Conservation (phyloP, 2,888 invertebrate genomes). For the Melipona beecheii region DNA sequence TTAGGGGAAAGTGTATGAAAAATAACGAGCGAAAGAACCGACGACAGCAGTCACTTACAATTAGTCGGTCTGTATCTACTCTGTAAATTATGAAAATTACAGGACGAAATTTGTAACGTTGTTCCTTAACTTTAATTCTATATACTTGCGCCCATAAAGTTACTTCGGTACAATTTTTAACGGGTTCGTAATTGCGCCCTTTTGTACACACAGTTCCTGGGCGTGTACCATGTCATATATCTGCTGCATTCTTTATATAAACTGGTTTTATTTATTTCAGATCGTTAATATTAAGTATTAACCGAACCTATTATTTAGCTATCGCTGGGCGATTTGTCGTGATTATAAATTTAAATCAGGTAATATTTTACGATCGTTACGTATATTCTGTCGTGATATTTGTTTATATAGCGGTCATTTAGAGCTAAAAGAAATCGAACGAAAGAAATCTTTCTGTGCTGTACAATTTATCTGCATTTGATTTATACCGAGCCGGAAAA, state of each 20-base stretch:
- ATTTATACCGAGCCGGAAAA: constrained; percentile 27
- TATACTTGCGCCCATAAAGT: constrained; percentile 32
- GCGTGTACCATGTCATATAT: constrained; percentile 29
- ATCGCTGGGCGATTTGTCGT: constrained; percentile 33
- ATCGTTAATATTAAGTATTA: constrained; percentile 43
- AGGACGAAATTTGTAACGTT: constrained; percentile 41
- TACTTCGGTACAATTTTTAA: constrained; percentile 34
- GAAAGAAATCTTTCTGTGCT: not conserved
- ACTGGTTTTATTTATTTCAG: constrained; percentile 54
- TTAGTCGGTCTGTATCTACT: constrained; percentile 18
- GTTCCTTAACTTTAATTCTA: constrained; percentile 28
- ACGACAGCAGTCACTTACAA: constrained; percentile 28
- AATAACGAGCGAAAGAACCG: constrained; percentile 2
- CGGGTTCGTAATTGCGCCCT: constrained; percentile 37
- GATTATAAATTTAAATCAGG: constrained; percentile 51
- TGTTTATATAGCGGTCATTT: constrained; percentile 32
- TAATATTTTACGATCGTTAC: constrained; percentile 36
- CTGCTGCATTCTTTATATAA: constrained; percentile 39
- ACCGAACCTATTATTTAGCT: constrained; percentile 27
- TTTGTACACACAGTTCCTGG: constrained; percentile 37
- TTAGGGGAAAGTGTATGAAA: not conserved
- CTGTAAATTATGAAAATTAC: constrained; percentile 49
- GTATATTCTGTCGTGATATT: not conserved
- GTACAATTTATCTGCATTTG: constrained; percentile 20
- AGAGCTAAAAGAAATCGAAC: constrained; percentile 19